These are phyloP conservation scores for Euclidia mi DNA, from an alignment of 2,888 invertebrate species.

Conservation along the genomic window DNA sequence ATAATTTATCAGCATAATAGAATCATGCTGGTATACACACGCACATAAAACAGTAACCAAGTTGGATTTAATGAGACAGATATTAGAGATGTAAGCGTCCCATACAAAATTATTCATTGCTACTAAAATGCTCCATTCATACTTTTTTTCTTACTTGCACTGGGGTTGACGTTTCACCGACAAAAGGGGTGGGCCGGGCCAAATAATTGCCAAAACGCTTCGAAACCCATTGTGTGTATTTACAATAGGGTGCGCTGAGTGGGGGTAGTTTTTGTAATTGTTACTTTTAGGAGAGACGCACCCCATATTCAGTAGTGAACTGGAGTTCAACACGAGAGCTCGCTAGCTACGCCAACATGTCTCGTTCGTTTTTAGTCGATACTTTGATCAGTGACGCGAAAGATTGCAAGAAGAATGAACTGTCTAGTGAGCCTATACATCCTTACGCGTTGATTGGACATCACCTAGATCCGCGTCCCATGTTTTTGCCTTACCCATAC, in stretches of 20 bases:
- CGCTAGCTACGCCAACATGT: constrained; percentile 89
- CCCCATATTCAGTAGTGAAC: constrained; percentile 75
- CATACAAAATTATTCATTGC: constrained; percentile 89
- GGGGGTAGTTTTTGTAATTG: constrained; percentile 90
- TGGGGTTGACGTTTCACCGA: constrained; percentile 86
- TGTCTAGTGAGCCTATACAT: constrained; percentile 79
- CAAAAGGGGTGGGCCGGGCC: constrained; percentile 89
- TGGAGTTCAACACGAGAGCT: constrained; percentile 64
- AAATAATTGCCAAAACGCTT: constrained; percentile 90
- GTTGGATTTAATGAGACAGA: constrained; percentile 88
- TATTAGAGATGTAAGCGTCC: constrained; percentile 85
- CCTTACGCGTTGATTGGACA: constrained; percentile 79
- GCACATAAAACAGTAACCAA: constrained; percentile 81
- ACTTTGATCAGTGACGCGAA: constrained; percentile 93
- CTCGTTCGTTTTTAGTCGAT: constrained; percentile 95
- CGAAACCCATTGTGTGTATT: constrained; percentile 87
- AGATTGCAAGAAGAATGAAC: constrained; percentile 77
- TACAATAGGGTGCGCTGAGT: constrained; percentile 88
- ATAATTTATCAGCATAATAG: constrained; percentile 45
- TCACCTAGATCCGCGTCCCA: constrained; percentile 76
- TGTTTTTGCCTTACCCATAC: constrained; percentile 91
- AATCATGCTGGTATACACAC: constrained; percentile 59
- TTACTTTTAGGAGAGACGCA: constrained; percentile 79
- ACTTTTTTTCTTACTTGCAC: constrained; percentile 74
- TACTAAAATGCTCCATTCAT: constrained; percentile 88